These are phyloP conservation scores for Lacerta bilineata DNA, from an alignment of 2,797 vertebrate species.

Conservation along the genomic window DNA sequence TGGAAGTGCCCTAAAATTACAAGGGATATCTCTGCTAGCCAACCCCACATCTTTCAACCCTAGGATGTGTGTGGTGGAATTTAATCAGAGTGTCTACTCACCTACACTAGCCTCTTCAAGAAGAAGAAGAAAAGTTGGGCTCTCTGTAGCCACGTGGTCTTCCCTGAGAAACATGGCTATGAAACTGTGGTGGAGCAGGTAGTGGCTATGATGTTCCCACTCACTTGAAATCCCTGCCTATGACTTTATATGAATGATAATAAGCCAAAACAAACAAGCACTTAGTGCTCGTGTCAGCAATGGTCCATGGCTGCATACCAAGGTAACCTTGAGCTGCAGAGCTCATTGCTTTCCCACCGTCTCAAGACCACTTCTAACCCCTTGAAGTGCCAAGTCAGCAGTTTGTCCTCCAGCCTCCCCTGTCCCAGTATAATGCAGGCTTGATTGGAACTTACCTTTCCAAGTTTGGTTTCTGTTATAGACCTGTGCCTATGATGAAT, in stretches of 20 bases:
- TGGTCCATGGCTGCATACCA: conserved; percentile 49
- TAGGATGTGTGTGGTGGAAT: no score
- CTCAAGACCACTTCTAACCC: neutral
- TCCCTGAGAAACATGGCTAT: conserved; percentile 58
- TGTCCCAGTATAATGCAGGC: neutral
- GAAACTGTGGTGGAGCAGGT: conserved; percentile 73
- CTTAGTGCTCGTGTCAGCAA: conserved; percentile 55
- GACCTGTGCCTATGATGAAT: neutral
- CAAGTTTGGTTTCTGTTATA: neutral
- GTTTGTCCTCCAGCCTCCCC: neutral
- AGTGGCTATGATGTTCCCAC: conserved; percentile 79
- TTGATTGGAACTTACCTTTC: neutral
- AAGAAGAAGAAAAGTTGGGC: conserved; percentile 51
- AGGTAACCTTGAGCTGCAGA: conserved; percentile 75
- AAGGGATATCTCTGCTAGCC: no score
- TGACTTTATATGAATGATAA: conserved; percentile 81
- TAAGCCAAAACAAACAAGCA: conserved; percentile 53
- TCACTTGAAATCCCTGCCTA: conserved; percentile 80
- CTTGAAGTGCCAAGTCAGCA: neutral
- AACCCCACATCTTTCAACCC: neutral
- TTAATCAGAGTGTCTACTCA: neutral
- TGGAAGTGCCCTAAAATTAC: neutral
- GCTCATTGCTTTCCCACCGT: neutral
- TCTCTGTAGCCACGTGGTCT: conserved; percentile 75
- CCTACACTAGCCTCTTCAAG: conserved; percentile 46